Conservation (phyloP, 1,140 invertebrate genomes). For the Trachymyrmex septentrionalis region DNA sequence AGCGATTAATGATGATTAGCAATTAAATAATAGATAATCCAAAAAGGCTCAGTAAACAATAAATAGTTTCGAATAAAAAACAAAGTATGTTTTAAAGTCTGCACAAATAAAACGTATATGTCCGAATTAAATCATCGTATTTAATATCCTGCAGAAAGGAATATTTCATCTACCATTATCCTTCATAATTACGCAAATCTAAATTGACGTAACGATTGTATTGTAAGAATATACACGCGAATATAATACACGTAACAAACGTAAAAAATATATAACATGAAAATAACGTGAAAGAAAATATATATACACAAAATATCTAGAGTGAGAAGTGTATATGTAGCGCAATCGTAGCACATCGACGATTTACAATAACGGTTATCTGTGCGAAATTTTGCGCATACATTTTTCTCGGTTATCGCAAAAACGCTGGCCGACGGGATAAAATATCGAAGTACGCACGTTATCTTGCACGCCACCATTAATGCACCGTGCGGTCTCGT, state of each 20-base stretch:
- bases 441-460: constrained; percentile 56
- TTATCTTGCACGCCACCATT: constrained; percentile 47
- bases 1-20: constrained; percentile 10
- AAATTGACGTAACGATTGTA: background rate
- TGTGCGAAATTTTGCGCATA: constrained; percentile 43
- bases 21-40: background rate
- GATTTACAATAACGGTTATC: constrained; percentile 38
- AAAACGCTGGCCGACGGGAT: constrained; percentile 50
- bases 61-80: background rate
- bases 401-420: constrained; percentile 54
- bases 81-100: background rate
- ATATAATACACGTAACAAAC: background rate
- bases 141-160: background rate
- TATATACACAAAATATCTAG: background rate
- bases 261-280: background rate
- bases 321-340: background rate
- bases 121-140: background rate
- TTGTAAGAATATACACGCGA: background rate
- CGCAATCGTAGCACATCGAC: background rate
- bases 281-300: background rate
- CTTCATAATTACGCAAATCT: background rate
- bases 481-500: constrained; percentile 44
- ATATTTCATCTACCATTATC: background rate
- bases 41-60: background rate
- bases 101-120: background rate